Conservation (phyloP, 2,113 vertebrate species). For the Sprattus sprattus region DNA sequence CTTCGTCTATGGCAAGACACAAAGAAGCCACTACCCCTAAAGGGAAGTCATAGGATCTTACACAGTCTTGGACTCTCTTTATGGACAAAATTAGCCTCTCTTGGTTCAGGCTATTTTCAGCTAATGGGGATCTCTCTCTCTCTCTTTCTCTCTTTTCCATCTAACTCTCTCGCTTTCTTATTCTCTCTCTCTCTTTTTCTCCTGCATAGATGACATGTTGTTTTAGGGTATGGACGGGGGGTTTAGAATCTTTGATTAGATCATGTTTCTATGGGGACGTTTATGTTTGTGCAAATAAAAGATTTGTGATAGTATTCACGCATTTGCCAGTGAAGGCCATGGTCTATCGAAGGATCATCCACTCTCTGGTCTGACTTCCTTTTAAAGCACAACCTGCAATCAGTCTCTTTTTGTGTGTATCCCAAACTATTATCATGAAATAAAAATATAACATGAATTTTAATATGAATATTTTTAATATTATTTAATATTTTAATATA, state of each 20-base stretch:
- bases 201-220: background rate
- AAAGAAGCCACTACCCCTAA: background rate
- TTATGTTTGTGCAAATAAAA: background rate
- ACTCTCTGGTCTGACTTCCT: no score
- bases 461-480: no score
- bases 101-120: background rate
- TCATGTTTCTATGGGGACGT: slow-evolving; percentile 49
- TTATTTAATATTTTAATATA: no score
- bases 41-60: background rate
- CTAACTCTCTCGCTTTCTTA: background rate
- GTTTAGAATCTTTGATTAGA: background rate
- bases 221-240: background rate
- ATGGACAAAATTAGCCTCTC: slow-evolving; percentile 17
- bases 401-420: background rate
- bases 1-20: background rate
- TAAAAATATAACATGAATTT: background rate
- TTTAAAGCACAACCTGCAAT: no score
- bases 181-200: background rate
- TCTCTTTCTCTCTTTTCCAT: background rate
- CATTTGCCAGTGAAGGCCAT: background rate
- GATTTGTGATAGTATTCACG: background rate
- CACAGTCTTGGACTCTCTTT: slow-evolving; percentile 2
- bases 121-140: background rate
- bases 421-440: background rate
- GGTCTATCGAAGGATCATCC: no score